Conservation (phyloP, 2,113 vertebrate genomes). For the Tachycineta bicolor region DNA sequence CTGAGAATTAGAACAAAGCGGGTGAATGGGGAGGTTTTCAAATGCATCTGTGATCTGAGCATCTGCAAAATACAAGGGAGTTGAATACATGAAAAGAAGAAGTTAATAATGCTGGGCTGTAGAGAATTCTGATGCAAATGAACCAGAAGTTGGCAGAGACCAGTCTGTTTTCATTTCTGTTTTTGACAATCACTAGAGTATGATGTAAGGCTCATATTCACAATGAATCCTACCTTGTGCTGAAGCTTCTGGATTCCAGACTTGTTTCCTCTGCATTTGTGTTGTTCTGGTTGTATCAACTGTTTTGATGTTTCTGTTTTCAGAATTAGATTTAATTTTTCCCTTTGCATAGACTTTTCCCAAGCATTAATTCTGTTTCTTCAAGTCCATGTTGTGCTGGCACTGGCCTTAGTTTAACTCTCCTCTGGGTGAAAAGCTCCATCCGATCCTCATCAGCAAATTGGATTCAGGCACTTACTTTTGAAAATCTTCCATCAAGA, state of each 20-base stretch:
- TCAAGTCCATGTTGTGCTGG: not conserved
- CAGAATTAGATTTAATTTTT: not conserved
- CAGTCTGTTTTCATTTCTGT: not conserved
- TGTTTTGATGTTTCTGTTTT: not conserved
- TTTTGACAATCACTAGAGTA: conserved; percentile 24
- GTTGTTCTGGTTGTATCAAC: not conserved
- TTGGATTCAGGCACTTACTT: not conserved
- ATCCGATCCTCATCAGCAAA: not conserved
- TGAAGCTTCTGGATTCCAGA: not conserved
- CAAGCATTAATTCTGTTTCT: not conserved
- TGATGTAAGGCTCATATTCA: not conserved
- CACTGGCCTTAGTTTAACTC: not conserved
- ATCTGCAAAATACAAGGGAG: conserved; percentile 39
- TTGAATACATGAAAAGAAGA: conserved; percentile 37
- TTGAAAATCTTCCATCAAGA: not conserved
- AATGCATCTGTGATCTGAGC: conserved; percentile 46
- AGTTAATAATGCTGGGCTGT: conserved; percentile 30
- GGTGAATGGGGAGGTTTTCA: conserved; percentile 14
- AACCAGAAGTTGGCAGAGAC: conserved; percentile 3
- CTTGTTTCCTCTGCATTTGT: not conserved
- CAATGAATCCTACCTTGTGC: not conserved
- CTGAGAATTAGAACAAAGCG: conserved; percentile 15
- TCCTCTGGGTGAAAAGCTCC: not conserved
- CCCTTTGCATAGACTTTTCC: not conserved
- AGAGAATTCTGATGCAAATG: conserved; percentile 45